phyloP scores from a whole-genome alignment of 1,140 invertebrate species.

The Nautilus pompilius region DNA sequence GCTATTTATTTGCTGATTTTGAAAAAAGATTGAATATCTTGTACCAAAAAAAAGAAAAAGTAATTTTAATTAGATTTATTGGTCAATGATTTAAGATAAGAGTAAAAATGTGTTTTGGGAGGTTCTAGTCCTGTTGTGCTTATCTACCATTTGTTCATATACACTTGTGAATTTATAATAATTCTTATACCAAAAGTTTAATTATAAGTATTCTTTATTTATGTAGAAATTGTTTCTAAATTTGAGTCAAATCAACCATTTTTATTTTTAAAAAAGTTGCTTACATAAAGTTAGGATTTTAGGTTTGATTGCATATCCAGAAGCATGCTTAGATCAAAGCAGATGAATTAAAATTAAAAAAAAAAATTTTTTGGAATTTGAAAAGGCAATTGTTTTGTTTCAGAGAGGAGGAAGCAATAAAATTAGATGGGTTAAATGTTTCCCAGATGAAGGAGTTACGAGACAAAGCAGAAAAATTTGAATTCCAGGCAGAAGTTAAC shows the following conservation, averaged over 20 bases:
- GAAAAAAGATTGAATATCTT: too few species aligned
- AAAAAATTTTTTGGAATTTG: neutral
- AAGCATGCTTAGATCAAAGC: too few species aligned
- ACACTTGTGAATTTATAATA: too few species aligned
- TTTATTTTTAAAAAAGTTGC: neutral
- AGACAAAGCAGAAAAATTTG: conserved; percentile 88
- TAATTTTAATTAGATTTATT: too few species aligned
- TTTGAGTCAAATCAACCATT: neutral
- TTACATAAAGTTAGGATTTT: neutral
- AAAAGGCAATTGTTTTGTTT: conserved; percentile 10
- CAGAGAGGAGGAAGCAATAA: conserved; percentile 95
- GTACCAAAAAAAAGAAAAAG: too few species aligned
- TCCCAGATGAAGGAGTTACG: conserved; percentile 85
- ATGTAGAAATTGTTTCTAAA: neutral
- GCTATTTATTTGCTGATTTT: too few species aligned
- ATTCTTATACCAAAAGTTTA: too few species aligned
- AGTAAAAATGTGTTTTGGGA: too few species aligned
- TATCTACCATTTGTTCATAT: too few species aligned
- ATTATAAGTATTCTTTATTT: neutral
- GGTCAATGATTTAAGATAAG: too few species aligned
- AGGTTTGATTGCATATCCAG: neutral
- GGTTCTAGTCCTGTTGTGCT: too few species aligned
- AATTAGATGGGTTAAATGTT: conserved; percentile 91
- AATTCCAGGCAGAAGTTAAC: conserved; percentile 93
- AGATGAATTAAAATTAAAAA: neutral